A percentile compares a stretch with the other conserved stretches of the same genome.
phyloP scores from a whole-genome alignment of 2,113 vertebrate genomes.

The human (Homo sapiens) region GRCh38 chr2:23902501-23903000 shows the following conservation, averaged over 20 bases:
- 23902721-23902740: background rate
- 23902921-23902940: background rate
- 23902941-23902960: background rate
- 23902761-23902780: background rate
- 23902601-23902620: conserved; percentile 59
- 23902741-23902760: background rate
- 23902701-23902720: conserved; percentile 48
- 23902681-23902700: conserved; percentile 38
- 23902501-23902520: conserved; percentile 67
- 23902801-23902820: background rate
- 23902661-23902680: conserved; percentile 28
- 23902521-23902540: conserved; percentile 68
- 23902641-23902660: conserved; percentile 39
- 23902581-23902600: conserved; percentile 69
- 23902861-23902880: no score
- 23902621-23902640: conserved; percentile 63
- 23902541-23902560: conserved; percentile 69
- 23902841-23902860: no score
- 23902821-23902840: no score
- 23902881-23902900: background rate
- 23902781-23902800: background rate
- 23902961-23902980: background rate
- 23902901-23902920: background rate
- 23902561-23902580: conserved; percentile 60
- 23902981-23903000: background rate